A percentile compares a stretch with the other conserved stretches of the same genome.
phyloP scores from a whole-genome alignment of 2,797 vertebrate genomes.

The Xerus rutilus region DNA sequence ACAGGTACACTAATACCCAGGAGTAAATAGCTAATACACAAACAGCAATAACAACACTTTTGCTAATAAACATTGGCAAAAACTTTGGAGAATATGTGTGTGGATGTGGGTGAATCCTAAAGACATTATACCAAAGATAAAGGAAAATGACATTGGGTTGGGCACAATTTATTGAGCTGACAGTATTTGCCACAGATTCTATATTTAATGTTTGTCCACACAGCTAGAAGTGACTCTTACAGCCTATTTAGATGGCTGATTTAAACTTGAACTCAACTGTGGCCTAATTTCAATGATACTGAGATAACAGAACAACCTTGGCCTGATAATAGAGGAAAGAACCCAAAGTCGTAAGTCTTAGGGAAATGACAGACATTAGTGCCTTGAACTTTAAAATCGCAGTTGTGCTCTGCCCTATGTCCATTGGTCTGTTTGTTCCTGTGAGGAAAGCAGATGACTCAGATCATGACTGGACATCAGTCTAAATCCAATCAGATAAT shows the following conservation, averaged over 20 bases:
- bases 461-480: no score
- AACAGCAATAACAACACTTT: neutral
- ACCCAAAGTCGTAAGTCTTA: neutral
- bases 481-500: no score
- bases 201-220: neutral
- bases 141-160: neutral
- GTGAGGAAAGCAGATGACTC: neutral
- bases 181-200: neutral
- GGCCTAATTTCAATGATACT: no score
- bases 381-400: constrained; percentile 5
- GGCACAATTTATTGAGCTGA: neutral
- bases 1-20: no score
- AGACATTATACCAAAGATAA: neutral
- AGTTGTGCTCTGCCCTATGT: neutral
- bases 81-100: neutral
- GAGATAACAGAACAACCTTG: no score
- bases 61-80: neutral
- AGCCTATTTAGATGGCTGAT: no score
- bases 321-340: no score
- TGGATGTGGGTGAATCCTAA: neutral
- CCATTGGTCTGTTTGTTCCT: neutral
- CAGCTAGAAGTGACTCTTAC: no score
- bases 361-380: neutral
- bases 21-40: neutral
- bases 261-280: no score